Conservation (phyloP, 2,113 vertebrate genomes). For the Ictalurus furcatus region DNA sequence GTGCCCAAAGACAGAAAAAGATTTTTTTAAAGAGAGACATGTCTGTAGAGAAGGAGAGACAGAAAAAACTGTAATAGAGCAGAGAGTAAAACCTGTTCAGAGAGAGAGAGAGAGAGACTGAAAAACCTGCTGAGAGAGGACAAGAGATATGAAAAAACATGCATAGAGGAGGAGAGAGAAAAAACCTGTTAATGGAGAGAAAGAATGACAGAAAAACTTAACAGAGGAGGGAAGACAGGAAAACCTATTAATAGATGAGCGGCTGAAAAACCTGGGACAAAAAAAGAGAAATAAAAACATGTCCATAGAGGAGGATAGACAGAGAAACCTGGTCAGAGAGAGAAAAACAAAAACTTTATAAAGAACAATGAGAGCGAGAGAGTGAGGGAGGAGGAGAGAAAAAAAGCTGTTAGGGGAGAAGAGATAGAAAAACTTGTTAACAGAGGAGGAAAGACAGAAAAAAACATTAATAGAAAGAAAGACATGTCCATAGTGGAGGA, state of each 20-base stretch:
- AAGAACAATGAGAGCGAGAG: not conserved
- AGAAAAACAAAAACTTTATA: not conserved
- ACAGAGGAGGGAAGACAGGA: too few species aligned
- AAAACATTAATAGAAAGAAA: not conserved
- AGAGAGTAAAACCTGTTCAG: not conserved
- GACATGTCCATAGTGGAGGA: not conserved
- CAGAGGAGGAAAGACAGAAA: not conserved
- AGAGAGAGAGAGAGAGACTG: not conserved
- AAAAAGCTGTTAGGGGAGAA: not conserved
- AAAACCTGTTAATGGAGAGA: not conserved
- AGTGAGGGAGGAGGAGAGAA: not conserved
- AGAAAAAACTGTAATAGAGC: not conserved
- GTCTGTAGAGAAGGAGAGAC: not conserved
- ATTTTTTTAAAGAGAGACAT: not conserved
- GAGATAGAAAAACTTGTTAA: not conserved
- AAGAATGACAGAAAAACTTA: too few species aligned
- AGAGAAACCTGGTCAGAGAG: not conserved
- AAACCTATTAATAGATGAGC: too few species aligned
- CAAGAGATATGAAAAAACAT: not conserved
- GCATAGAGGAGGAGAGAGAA: not conserved
- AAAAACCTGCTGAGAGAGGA: not conserved
- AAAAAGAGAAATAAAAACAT: not conserved
- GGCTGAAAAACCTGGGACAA: not conserved
- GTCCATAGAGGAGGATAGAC: not conserved
- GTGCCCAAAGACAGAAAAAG: not conserved